phyloP scores from a whole-genome alignment of 2,888 invertebrate species.

The Tenodera sinensis region DNA sequence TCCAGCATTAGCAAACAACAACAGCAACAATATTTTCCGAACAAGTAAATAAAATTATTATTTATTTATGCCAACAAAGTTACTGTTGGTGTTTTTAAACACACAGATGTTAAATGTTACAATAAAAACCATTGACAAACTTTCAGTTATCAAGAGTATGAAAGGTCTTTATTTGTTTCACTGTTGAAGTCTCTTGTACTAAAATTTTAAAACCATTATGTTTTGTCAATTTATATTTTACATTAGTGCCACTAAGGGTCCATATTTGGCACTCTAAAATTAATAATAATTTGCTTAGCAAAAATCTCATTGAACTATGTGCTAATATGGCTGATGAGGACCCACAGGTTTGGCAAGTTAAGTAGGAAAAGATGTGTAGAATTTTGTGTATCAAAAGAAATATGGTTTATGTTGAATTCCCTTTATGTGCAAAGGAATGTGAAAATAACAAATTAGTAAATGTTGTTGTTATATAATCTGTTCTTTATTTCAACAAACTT shows the following conservation, averaged over 20 bases:
- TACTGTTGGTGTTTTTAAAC: no score
- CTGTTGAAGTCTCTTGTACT: not conserved
- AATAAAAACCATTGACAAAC: no score
- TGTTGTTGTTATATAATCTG: not conserved
- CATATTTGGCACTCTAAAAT: not conserved
- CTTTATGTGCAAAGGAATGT: not conserved
- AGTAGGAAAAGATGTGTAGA: not conserved
- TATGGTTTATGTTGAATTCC: not conserved
- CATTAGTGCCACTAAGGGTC: not conserved
- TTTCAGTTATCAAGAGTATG: no score
- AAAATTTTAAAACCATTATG: not conserved
- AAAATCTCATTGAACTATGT: no score
- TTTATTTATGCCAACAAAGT: no score
- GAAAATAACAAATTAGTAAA: not conserved
- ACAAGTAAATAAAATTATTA: no score
- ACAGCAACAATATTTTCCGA: no score
- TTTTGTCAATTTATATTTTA: not conserved
- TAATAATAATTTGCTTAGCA: no score
- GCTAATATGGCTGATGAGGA: not conserved
- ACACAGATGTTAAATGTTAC: no score
- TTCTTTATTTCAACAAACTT: not conserved
- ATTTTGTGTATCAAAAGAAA: not conserved
- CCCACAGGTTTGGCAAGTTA: not conserved
- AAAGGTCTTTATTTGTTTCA: no score
- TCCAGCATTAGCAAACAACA: no score